These are phyloP conservation scores for Tautogolabrus adspersus DNA, from an alignment of 2,113 vertebrate genomes.

Conservation along the genomic window DNA sequence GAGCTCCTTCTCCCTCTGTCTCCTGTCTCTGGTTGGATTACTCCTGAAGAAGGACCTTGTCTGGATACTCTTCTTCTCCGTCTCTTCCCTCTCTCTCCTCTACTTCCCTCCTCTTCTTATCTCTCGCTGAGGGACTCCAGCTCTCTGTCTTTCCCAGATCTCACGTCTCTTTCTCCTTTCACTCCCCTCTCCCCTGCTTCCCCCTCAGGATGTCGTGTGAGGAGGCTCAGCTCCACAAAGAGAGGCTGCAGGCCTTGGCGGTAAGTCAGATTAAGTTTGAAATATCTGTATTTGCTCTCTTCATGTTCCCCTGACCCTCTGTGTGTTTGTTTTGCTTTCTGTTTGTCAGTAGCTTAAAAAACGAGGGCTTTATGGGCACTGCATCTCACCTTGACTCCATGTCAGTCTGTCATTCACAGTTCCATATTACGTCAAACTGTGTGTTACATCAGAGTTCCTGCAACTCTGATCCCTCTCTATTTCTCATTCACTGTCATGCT, in stretches of 20 bases:
- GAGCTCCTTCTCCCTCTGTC: slow-evolving; percentile 69
- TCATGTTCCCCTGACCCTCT: slow-evolving; percentile 35
- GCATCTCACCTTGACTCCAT: slow-evolving; percentile 8
- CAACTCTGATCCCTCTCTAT: slow-evolving; percentile 1
- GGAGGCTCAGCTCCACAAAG: slow-evolving; percentile 96
- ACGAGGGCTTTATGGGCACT: not conserved
- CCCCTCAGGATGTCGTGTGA: slow-evolving; percentile 97
- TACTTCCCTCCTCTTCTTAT: slow-evolving; percentile 20
- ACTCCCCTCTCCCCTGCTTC: slow-evolving; percentile 80
- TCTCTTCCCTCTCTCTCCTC: slow-evolving; percentile 37
- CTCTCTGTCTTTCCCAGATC: slow-evolving; percentile 49
- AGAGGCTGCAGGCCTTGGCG: slow-evolving; percentile 97
- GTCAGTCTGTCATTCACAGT: slow-evolving; percentile 25
- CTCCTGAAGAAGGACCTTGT: slow-evolving; percentile 67
- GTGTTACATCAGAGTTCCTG: slow-evolving; percentile 19
- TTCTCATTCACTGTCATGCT: not conserved
- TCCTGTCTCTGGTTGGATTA: slow-evolving; percentile 80
- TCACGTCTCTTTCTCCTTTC: slow-evolving; percentile 71
- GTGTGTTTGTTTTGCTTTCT: slow-evolving; percentile 29
- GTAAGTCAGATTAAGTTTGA: slow-evolving; percentile 88
- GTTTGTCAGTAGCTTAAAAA: not conserved
- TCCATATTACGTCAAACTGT: not conserved
- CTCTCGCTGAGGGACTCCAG: slow-evolving; percentile 48
- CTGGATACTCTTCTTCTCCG: slow-evolving; percentile 52
- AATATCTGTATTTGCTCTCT: slow-evolving; percentile 74